Conservation (phyloP, 1,140 invertebrate genomes). For the Ostrea denselamellosa region DNA sequence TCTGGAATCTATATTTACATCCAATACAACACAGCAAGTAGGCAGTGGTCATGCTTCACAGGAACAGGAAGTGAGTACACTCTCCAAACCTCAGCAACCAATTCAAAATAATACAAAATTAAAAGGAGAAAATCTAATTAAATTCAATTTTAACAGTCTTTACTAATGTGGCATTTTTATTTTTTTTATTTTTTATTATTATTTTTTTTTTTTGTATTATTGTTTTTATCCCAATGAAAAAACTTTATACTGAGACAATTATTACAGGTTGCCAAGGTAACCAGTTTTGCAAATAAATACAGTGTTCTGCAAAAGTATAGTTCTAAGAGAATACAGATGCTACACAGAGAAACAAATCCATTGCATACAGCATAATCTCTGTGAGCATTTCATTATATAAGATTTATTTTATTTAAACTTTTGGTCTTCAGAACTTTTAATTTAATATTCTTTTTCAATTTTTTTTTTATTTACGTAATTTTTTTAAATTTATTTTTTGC, state of each 20-base stretch:
- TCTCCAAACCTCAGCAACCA: slow-evolving; percentile 9
- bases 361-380: no score
- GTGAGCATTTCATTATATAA: no score
- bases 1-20: background rate
- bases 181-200: no score
- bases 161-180: no score
- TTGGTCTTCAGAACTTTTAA: no score
- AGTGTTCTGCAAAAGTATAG: slow-evolving; percentile 15
- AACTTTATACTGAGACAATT: background rate
- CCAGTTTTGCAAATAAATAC: background rate
- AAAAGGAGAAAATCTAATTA: background rate
- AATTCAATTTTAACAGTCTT: background rate
- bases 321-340: background rate
- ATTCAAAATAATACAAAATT: background rate
- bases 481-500: no score
- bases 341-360: background rate
- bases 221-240: background rate
- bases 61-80: slow-evolving; percentile 27
- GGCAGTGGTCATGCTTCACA: slow-evolving; percentile 8
- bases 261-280: background rate
- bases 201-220: background rate
- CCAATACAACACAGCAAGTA: background rate
- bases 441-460: no score
- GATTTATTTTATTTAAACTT: no score
- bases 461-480: no score